A percentile compares a stretch with the other conserved stretches of the same genome.
These are phyloP conservation scores for Oedothorax gibbosus DNA, from an alignment of 1,140 invertebrate genomes.

Conservation along the genomic window DNA sequence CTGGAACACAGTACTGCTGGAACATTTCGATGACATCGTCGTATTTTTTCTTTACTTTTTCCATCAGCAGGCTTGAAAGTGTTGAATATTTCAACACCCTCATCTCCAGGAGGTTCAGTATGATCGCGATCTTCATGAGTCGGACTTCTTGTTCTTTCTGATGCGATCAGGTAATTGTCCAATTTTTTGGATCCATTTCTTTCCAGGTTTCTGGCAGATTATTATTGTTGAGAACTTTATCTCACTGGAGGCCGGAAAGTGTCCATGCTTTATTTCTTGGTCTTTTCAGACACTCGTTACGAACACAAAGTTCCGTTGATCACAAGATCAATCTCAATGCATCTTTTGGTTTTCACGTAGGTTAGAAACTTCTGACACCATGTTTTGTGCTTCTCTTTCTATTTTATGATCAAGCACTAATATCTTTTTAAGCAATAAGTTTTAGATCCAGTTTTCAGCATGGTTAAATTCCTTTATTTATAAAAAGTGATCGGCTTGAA, in stretches of 20 bases:
- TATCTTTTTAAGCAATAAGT: too few relatives aligned
- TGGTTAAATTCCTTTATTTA: too few relatives aligned
- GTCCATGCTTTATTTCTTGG: not conserved
- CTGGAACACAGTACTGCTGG: not conserved
- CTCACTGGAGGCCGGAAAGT: not conserved
- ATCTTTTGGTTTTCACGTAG: too few relatives aligned
- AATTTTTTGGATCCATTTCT: constrained; percentile 16
- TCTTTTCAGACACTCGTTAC: too few relatives aligned
- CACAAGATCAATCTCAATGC: too few relatives aligned
- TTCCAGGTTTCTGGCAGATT: not conserved
- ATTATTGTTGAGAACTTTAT: constrained; percentile 1
- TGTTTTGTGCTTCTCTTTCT: too few relatives aligned
- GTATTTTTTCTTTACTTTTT: not conserved
- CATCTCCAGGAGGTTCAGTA: not conserved
- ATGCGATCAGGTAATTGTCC: constrained; percentile 3
- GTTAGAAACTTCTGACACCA: too few relatives aligned
- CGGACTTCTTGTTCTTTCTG: constrained; percentile 5
- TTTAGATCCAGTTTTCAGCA: too few relatives aligned
- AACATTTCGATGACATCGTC: not conserved
- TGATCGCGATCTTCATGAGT: not conserved
- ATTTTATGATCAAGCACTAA: too few relatives aligned
- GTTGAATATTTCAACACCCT: constrained; percentile 20
- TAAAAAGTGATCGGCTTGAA: too few relatives aligned
- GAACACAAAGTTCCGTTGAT: too few relatives aligned
- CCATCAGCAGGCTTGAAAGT: not conserved